phyloP scores from a whole-genome alignment of 2,797 vertebrate genomes.

The Acropternis orthonyx region DNA sequence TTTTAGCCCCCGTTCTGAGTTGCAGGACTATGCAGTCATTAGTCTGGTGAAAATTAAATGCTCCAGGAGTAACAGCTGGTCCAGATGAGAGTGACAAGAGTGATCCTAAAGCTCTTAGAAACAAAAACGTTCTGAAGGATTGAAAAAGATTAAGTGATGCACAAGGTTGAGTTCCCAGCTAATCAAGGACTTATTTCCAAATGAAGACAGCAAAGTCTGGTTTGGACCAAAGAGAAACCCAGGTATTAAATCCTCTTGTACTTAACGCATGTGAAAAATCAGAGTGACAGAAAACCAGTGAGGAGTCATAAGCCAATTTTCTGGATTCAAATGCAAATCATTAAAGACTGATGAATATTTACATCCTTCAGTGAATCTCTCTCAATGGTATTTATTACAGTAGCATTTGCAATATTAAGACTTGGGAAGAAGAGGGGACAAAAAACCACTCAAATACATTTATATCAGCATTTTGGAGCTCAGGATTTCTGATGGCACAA shows the following conservation, averaged over 20 bases:
- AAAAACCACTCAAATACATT: neutral
- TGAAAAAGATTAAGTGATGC: conserved; percentile 13
- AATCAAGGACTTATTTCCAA: conserved; percentile 38
- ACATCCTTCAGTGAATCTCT: conserved; percentile 21
- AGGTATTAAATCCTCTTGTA: conserved; percentile 43
- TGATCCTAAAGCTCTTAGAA: neutral
- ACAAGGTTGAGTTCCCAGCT: conserved; percentile 10
- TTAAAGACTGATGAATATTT: conserved; percentile 60
- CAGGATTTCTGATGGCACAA: neutral
- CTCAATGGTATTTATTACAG: conserved; percentile 8
- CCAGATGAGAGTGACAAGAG: neutral
- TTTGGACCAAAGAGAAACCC: conserved; percentile 20
- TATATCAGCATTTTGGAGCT: neutral
- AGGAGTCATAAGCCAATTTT: conserved; percentile 61
- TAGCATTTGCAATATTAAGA: conserved; percentile 22
- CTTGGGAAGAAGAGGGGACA: neutral
- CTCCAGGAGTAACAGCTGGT: neutral
- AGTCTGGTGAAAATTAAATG: neutral
- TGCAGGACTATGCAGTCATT: neutral
- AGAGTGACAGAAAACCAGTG: conserved; percentile 36
- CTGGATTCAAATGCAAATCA: conserved; percentile 66
- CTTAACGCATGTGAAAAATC: conserved; percentile 28
- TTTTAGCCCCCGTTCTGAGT: neutral
- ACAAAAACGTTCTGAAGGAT: neutral
- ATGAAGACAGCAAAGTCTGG: conserved; percentile 30